phyloP scores from a whole-genome alignment of 2,888 invertebrate species.

The Apomyelois bistriatella region DNA sequence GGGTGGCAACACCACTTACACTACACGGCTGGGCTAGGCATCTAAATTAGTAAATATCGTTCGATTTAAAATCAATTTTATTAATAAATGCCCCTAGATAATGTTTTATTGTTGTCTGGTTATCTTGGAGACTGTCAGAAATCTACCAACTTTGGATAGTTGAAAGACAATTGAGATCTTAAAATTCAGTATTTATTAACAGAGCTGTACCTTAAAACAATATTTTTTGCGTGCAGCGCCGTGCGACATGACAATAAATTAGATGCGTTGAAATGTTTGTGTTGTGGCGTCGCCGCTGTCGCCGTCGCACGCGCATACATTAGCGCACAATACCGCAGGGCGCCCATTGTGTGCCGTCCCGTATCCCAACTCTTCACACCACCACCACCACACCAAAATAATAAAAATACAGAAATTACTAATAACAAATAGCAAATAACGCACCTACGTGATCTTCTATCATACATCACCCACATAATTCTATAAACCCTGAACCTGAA shows the following conservation, averaged over 20 bases:
- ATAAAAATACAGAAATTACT: constrained; percentile 15
- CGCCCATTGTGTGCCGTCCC: constrained; percentile 61
- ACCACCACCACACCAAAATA: constrained; percentile 23
- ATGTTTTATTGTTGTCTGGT: too few species aligned
- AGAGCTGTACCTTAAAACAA: constrained; percentile 52
- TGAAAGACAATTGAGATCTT: too few species aligned
- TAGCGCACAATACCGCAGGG: constrained; percentile 67
- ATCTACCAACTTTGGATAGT: too few species aligned
- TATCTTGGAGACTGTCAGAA: too few species aligned
- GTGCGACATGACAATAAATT: constrained; percentile 70
- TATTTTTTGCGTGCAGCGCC: constrained; percentile 65
- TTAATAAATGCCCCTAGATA: too few species aligned
- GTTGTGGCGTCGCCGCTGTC: constrained; percentile 52
- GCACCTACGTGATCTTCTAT: neutral
- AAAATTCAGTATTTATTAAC: constrained; percentile 36
- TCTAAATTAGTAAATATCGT: too few species aligned
- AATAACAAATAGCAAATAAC: neutral
- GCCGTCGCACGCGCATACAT: constrained; percentile 65
- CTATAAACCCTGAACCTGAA: too few species aligned
- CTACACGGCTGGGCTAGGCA: too few species aligned
- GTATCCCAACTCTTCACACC: constrained; percentile 30
- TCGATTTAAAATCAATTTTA: too few species aligned
- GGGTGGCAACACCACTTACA: too few species aligned
- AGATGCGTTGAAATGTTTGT: constrained; percentile 78
- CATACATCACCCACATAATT: neutral